Evolutionary conservation across 2,113 vertebrate genomes (phyloP).

Genomic region (Rissa tridactyla): DNA sequence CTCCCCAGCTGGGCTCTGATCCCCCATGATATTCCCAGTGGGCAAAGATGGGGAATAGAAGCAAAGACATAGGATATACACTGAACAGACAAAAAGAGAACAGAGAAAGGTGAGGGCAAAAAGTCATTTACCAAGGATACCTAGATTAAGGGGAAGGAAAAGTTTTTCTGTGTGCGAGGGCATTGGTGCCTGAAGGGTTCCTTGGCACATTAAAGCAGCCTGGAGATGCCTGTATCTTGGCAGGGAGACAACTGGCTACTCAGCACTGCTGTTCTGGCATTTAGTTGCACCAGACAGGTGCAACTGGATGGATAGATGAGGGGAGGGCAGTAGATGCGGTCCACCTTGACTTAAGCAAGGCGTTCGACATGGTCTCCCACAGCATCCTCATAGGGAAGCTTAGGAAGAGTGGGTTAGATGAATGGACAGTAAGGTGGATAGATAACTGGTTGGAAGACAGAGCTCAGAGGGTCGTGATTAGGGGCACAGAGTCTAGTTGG

Average conservation of each 20-base stretch:
- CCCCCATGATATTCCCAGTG: no score
- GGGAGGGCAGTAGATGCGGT: no score
- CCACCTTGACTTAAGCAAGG: no score
- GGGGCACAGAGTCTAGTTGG: no score
- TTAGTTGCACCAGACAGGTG: neutral
- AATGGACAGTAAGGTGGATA: no score
- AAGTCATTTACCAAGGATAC: neutral
- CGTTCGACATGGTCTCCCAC: no score
- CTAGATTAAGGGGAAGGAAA: neutral
- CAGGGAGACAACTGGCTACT: neutral
- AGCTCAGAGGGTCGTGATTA: no score
- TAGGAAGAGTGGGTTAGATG: no score
- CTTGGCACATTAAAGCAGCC: neutral
- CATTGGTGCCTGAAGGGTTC: neutral
- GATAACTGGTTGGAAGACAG: no score
- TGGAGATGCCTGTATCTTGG: neutral
- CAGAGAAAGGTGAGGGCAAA: neutral
- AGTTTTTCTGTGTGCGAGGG: neutral
- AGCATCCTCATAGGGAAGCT: no score
- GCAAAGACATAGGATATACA: neutral
- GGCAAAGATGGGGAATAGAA: neutral
- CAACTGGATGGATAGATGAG: no score
- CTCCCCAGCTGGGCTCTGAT: no score
- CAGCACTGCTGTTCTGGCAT: neutral
- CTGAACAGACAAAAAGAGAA: neutral